phyloP scores from a whole-genome alignment of 1,140 invertebrate genomes.

The Bombus huntii region DNA sequence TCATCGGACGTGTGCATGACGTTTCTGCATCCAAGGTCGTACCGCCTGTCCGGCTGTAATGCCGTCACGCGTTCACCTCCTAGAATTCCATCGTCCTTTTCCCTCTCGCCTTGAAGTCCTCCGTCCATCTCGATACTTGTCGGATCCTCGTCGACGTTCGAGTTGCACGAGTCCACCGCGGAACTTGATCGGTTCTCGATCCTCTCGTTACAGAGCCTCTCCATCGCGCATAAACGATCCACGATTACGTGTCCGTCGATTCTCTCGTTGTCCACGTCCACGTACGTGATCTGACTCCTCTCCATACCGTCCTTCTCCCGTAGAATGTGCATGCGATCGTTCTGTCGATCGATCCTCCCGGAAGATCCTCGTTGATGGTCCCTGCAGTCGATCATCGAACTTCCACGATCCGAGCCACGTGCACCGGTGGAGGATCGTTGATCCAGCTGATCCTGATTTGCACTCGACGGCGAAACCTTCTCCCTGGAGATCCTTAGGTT shows the following conservation, averaged over 20 bases:
- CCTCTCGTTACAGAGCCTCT: conserved; percentile 78
- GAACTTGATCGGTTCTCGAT: conserved; percentile 77
- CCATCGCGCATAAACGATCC: conserved; percentile 76
- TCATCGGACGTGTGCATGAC: conserved; percentile 71
- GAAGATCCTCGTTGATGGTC: conserved; percentile 52
- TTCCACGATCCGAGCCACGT: conserved; percentile 27
- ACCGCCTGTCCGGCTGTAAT: conserved; percentile 68
- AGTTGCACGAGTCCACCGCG: conserved; percentile 77
- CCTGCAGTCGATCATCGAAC: conserved; percentile 55
- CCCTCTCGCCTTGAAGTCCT: conserved; percentile 67
- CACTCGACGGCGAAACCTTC: conserved; percentile 33
- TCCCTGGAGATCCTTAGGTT: conserved; percentile 49
- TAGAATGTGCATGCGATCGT: conserved; percentile 58
- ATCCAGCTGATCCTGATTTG: conserved; percentile 45
- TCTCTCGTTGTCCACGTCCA: conserved; percentile 69
- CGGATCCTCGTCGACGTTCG: conserved; percentile 76
- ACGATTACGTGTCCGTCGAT: conserved; percentile 67
- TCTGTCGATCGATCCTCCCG: conserved; percentile 44
- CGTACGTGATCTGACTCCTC: conserved; percentile 51
- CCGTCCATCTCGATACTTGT: conserved; percentile 68
- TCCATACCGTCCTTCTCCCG: conserved; percentile 59
- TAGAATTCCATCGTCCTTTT: conserved; percentile 61
- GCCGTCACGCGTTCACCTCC: conserved; percentile 66
- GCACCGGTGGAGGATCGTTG: conserved; percentile 41
- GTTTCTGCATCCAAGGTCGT: conserved; percentile 72